Evolutionary conservation across 2,113 vertebrate species (phyloP).

Genomic region (Thermophis baileyi): DNA sequence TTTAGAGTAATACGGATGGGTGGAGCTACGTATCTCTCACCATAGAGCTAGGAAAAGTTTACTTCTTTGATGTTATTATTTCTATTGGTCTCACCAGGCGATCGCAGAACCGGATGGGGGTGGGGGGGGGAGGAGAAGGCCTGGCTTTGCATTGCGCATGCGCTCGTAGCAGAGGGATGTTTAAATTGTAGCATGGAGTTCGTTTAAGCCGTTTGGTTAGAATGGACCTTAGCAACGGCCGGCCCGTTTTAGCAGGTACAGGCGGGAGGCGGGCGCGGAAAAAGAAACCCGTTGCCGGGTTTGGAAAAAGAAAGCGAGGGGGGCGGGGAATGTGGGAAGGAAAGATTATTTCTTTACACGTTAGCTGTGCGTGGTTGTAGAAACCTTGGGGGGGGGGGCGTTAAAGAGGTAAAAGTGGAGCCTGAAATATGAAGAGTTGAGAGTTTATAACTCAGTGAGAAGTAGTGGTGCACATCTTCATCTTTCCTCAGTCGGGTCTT

Average conservation of each 20-base stretch:
- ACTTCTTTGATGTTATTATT: too few species aligned
- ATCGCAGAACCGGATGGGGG: background rate
- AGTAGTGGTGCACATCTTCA: background rate
- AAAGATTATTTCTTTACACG: background rate
- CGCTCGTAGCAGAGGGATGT: background rate
- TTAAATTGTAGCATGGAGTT: background rate
- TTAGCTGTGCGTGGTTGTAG: background rate
- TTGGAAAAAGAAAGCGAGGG: background rate
- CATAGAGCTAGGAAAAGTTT: background rate
- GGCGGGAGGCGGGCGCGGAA: too few species aligned
- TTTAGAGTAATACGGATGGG: background rate
- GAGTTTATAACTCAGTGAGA: background rate
- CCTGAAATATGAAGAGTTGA: background rate
- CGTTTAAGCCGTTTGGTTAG: background rate
- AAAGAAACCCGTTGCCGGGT: background rate
- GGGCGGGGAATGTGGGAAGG: background rate
- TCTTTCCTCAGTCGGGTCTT: background rate
- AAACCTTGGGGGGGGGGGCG: background rate
- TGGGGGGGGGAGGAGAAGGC: too few species aligned
- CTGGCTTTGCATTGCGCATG: background rate
- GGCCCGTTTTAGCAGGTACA: background rate
- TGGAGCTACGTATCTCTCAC: background rate
- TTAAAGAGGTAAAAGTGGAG: background rate
- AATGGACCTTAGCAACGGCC: background rate
- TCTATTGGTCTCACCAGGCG: background rate